Evolutionary conservation across 2,113 vertebrate species (phyloP), one percentile per base, ranked within the genome.

Genomic region (Rhagologus leucostigma): DNA sequence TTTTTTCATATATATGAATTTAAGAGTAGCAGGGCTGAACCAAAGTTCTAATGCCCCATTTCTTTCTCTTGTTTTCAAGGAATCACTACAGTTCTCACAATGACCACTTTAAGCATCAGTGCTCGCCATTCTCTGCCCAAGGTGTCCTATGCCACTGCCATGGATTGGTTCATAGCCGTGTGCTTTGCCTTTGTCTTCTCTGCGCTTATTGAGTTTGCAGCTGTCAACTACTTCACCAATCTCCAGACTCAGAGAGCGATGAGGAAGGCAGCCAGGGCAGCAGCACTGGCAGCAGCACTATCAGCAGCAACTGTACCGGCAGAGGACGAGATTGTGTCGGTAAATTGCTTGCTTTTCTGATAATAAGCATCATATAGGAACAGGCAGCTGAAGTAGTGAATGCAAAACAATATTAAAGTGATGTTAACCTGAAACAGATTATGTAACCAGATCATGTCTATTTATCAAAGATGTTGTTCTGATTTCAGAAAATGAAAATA

Each of bases 101-200:
- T 99, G 99, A 99, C 99, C 56, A 99, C 99, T 2, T 87, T 99
- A 67, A 99, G 99, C 76, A 99, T 99, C 98, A 99, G 99, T 4
- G 99, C 99, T 30, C 98, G 99, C 46, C 99, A 99, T 93, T 99
- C 99, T 13, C 97, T 99, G 59, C 99, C 99, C 26, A 99, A 99
- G 96, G 99, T 99, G 79, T 99, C 99, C 19, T 99, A 99, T 7
- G 99, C 99, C 35, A 99, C 99, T 0, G 99, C 99, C 95, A 99
- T 99, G 99, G 99, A 99, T 67, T 99, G 99, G 99, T 99, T 99
- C 97, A 99, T 99, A 41, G 99, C 99, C 2, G 99, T 99, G 56
- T 99, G 99, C 97, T 99, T 99, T 87, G 99, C 99, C 89, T 99
- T 99, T 23, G 99, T 99, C 96, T 99, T 99, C 97, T 99, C 99